Percentiles rank a stretch among this genome's conserved stretches.
phyloP scores from a whole-genome alignment of 2,113 vertebrate genomes.

The Scortum barcoo region DNA sequence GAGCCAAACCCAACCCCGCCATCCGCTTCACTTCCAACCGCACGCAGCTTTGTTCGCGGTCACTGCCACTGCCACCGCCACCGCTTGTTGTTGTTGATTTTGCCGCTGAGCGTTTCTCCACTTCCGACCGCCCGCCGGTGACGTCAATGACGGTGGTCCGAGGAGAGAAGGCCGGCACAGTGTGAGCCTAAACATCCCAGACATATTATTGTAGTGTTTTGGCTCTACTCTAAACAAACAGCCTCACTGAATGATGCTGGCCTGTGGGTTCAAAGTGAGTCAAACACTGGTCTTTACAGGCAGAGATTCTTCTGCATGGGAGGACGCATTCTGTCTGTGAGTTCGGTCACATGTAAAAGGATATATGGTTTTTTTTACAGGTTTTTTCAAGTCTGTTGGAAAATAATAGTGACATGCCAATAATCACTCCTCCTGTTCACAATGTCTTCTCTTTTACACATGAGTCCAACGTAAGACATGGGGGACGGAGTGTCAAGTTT shows the following conservation, averaged over 20 bases:
- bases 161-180: conserved; percentile 24
- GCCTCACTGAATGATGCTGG: conserved; percentile 3
- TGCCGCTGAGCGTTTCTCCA: conserved; percentile 58
- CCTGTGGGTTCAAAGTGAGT: conserved; percentile 4
- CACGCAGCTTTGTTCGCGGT: background rate
- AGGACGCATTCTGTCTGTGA: conserved; percentile 10
- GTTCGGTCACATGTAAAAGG: background rate
- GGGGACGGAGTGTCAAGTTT: background rate
- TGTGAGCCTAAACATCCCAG: conserved; percentile 47
- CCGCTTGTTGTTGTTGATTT: conserved; percentile 63
- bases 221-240: conserved; percentile 74
- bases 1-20: conserved; percentile 59
- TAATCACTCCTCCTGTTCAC: background rate
- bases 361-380: background rate
- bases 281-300: conserved; percentile 9
- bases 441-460: background rate
- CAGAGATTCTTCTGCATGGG: background rate
- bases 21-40: conserved; percentile 30
- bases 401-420: background rate
- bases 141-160: conserved; percentile 63
- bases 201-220: conserved; percentile 58
- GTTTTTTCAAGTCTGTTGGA: background rate
- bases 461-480: background rate
- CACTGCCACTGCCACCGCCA: conserved; percentile 20
- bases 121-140: conserved; percentile 59